phyloP scores from a whole-genome alignment of 2,888 invertebrate species.

The Lamellibrachia columna region DNA sequence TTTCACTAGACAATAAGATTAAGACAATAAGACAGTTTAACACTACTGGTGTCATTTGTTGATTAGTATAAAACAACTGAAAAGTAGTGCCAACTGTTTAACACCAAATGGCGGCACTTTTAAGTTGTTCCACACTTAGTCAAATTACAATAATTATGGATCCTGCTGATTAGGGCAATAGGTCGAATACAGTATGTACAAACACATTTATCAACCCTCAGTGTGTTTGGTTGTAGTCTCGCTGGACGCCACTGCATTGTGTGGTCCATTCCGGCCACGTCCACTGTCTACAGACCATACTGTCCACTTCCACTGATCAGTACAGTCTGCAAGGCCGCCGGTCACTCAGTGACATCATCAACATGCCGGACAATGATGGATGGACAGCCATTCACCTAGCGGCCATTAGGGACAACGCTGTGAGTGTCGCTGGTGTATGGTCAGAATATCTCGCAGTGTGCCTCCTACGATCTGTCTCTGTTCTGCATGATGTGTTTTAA shows the following conservation, averaged over 20 bases:
- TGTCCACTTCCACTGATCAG: conserved; percentile 18
- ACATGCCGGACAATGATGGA: conserved; percentile 52
- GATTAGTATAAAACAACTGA: no score
- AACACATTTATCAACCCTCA: not conserved
- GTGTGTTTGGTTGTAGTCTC: conserved; percentile 36
- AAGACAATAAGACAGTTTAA: no score
- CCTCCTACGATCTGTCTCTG: no score
- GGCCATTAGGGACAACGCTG: conserved; percentile 49
- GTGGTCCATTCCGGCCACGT: conserved; percentile 53
- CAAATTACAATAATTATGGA: no score
- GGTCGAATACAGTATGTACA: not conserved
- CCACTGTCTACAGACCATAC: conserved; percentile 47
- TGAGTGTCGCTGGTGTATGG: conserved; percentile 30
- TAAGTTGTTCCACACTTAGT: no score
- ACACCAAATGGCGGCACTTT: no score
- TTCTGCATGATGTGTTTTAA: not conserved
- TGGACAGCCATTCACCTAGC: conserved; percentile 58
- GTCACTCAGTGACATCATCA: conserved; percentile 43
- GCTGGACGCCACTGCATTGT: conserved; percentile 56
- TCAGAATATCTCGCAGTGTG: not conserved
- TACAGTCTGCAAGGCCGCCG: conserved; percentile 7
- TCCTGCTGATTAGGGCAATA: no score
- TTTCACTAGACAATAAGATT: no score
- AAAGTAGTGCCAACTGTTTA: no score
- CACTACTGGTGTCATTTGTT: no score